Base-by-base conservation (phyloP, 2,797 vertebrate genomes). In the Notolabrus celidotus region DNA sequence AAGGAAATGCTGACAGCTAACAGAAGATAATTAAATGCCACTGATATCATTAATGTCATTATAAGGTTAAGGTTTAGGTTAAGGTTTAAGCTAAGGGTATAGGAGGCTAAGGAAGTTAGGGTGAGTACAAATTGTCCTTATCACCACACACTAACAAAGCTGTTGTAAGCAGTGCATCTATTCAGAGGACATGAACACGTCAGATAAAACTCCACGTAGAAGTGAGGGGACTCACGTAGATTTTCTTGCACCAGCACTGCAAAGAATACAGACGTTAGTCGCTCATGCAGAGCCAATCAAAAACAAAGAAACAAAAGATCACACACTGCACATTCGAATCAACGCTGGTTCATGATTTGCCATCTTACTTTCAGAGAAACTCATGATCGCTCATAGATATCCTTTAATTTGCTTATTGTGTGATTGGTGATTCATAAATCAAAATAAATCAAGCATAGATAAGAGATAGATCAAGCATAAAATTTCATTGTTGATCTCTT, bases 201-300 rank as follows among this genome's bases (percentile, higher is more conserved):
- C 2, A 6, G 7, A 29, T 25, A 34, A 34, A 46, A 36, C 11
- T 68, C 10, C 15, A 11, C 14, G 7, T 42, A 0, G 36, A 31
- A 51, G 1, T 71, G 20, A 16, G 25, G 12, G 29, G 62, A 80
- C 17, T 49, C 82, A 85, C 92, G 93, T 92, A 51, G 45, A 10
- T 60, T 76, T 77, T 89, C 90, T 82, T 89, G 84, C 88, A 89
- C 39, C 88, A 90, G 66, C 77, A 90, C 93, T 93, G 92, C 38
- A 89, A 70, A 43, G 33, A 23, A 50, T 23, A 55, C 36, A 70
- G 43, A 47, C 1, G 12, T 60, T 45, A 31, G 39, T 16, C 10
- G 14, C 50, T 59, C 46, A 34, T 41, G 56, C 50, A 60, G 29
- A 61, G 50, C 46, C 23, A 67, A 39, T 36, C 53, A 58, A 46